These are phyloP conservation scores for Drosophila auraria DNA, from an alignment of 1,140 invertebrate species.

Conservation along the genomic window DNA sequence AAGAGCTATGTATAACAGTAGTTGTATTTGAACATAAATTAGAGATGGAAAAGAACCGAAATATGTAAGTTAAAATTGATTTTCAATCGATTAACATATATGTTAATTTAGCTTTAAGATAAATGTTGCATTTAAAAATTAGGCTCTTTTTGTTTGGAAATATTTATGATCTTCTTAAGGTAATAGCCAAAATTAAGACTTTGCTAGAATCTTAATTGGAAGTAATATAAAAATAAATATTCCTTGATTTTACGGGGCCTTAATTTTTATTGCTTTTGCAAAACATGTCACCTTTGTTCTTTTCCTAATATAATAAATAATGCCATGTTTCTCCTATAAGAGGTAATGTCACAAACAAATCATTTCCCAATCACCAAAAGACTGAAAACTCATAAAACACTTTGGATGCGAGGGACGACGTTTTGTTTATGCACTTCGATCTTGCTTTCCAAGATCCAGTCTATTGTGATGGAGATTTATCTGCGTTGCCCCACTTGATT, in stretches of 20 bases:
- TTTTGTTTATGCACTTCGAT: conserved; percentile 43
- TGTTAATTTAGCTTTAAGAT: background rate
- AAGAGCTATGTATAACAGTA: background rate
- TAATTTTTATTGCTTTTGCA: background rate
- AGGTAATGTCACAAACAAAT: conserved; percentile 25
- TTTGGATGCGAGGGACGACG: conserved; percentile 37
- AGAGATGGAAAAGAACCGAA: background rate
- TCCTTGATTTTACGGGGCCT: background rate
- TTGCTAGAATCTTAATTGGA: conserved; percentile 7
- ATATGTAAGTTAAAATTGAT: background rate
- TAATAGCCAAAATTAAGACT: background rate
- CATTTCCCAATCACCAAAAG: conserved; percentile 33
- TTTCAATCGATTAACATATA: background rate
- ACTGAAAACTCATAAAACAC: conserved; percentile 64
- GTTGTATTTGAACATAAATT: conserved; percentile 5
- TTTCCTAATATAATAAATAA: conserved; percentile 26
- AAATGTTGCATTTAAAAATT: background rate
- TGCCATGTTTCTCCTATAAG: conserved; percentile 1
- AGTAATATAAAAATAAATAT: background rate
- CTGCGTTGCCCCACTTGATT: conserved; percentile 74
- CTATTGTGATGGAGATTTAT: conserved; percentile 73
- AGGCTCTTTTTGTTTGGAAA: background rate
- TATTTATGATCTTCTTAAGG: conserved; percentile 1
- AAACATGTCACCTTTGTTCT: conserved; percentile 7
- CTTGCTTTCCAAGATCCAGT: conserved; percentile 33